Base-by-base conservation (phyloP, 2,888 invertebrate genomes). In the Lacanobia oleracea region DNA sequence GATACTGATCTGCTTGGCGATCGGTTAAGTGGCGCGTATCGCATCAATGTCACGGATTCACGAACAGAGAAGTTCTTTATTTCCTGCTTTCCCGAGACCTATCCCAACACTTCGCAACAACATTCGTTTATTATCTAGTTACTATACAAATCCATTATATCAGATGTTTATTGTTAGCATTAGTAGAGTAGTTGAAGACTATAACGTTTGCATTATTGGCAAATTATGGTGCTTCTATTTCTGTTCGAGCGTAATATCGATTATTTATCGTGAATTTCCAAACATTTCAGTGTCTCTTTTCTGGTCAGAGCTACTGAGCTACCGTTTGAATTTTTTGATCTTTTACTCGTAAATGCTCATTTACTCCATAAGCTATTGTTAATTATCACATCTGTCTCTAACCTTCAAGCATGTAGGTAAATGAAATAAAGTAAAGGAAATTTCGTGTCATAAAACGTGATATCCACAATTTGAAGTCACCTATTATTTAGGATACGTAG, bases 101-200 rank as follows among this genome's bases (percentile, higher is more conserved):
- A 27, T 53, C 37, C 37, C 37, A 37, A 57, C n/a, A 37, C n/a
- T 16, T 16, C 33, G 53, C 67, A 53, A 65, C 65, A 50, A 66
- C 23, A 53, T 79, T 79, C 65, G 79, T 73, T 79, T 73, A 72
- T 57, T 59, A 67, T 84, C 75, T 81, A 70, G 81, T 75, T 78
- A 82, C 75, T 64, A 66, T 77, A 73, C 67, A 50, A 65, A 68
- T 48, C 54, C 57, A 70, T 67, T 70, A 73, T 69, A 68, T 61
- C 33, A 48, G 16, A 56, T 53, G 71, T 75, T 64, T 81, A 72
- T 72, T 72, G 59, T 72, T 67, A 40, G 53, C 37, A 66, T 66
- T 63, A 50, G 51, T 63, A 50, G 51, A 68, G 59, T 67, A 64
- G 61, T 76, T 57, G 53, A 74, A 63, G 53, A 66, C 65, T 72